Evolutionary conservation across 2,113 vertebrate species (phyloP).

Genomic region (Chionis minor): DNA sequence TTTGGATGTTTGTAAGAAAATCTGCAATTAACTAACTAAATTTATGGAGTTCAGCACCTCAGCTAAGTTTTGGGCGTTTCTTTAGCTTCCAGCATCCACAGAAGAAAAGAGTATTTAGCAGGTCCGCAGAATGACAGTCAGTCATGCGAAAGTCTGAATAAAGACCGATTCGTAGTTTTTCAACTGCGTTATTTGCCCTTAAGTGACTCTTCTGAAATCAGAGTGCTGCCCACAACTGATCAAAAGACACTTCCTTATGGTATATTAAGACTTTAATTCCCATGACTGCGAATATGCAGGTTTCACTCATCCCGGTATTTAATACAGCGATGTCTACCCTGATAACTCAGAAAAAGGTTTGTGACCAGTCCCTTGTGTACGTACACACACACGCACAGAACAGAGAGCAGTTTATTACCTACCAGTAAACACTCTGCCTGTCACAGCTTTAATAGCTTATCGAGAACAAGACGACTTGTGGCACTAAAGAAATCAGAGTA

Average conservation of each 20-base stretch:
- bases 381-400: not conserved
- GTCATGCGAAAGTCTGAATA: not conserved
- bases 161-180: not conserved
- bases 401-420: not conserved
- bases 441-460: not conserved
- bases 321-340: not conserved
- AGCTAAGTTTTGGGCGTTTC: not conserved
- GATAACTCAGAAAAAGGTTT: not conserved
- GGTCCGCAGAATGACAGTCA: not conserved
- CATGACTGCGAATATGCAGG: not conserved
- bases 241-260: not conserved
- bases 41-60: not conserved
- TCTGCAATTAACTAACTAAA: not conserved
- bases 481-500: not conserved
- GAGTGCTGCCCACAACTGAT: not conserved
- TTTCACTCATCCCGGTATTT: not conserved
- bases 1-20: not conserved
- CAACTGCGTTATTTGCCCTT: not conserved
- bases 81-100: not conserved
- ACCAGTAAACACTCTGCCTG: not conserved
- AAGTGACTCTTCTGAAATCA: not conserved
- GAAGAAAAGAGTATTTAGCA: not conserved
- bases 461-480: not conserved
- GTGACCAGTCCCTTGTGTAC: not conserved
- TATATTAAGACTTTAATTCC: not conserved